Evolutionary conservation across 2,797 vertebrate species (phyloP).

Genomic region (Capromys pilorides): DNA sequence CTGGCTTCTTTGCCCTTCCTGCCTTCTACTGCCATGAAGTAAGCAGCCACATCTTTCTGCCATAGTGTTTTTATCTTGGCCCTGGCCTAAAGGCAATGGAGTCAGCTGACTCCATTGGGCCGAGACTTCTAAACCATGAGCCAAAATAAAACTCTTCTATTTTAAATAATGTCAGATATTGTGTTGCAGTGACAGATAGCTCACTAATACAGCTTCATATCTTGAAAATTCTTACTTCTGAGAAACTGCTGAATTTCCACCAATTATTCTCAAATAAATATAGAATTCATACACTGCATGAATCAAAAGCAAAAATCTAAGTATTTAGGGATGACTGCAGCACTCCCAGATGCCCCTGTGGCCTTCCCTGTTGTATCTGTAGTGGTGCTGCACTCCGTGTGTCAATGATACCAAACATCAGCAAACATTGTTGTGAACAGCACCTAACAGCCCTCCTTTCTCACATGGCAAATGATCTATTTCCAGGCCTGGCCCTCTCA

Average conservation of each 20-base stretch:
- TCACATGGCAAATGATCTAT: fast-evolving
- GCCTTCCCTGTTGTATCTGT: not conserved
- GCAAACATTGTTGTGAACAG: not conserved
- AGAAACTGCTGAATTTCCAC: not conserved
- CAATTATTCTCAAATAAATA: not conserved
- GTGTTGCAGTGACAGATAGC: not conserved
- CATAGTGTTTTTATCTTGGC: not conserved
- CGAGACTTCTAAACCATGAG: not conserved
- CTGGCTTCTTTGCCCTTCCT: not conserved
- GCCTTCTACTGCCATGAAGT: not conserved
- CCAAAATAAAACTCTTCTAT: not conserved
- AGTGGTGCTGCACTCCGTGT: not conserved
- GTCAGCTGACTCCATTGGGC: not conserved
- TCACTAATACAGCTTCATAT: not conserved
- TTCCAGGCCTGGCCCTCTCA: fast-evolving
- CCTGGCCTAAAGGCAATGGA: not conserved
- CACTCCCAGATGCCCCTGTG: not conserved
- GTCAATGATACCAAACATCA: not conserved
- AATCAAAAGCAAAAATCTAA: not conserved
- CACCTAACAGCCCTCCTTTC: too few relatives aligned
- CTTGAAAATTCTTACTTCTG: not conserved
- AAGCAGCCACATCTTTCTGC: not conserved
- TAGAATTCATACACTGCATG: not conserved
- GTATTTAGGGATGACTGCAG: not conserved
- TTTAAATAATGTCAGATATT: not conserved